phyloP scores from a whole-genome alignment of 2,888 invertebrate genomes.

The Tortricodes alternella region DNA sequence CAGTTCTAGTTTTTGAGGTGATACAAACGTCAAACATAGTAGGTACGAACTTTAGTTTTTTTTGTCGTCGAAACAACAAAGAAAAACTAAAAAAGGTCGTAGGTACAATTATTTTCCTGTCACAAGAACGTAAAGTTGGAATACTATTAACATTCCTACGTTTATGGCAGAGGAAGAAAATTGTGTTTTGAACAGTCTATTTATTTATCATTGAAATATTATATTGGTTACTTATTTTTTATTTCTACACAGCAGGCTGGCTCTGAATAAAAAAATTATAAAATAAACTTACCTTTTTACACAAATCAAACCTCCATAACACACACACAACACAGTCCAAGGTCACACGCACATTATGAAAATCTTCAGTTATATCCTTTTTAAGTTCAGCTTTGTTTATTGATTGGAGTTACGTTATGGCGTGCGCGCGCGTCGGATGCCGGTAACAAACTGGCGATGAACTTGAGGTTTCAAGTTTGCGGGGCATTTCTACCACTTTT shows the following conservation, averaged over 20 bases:
- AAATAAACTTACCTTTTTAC: conserved; percentile 15
- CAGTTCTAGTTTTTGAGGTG: background rate
- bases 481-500: conserved; percentile 4
- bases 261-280: background rate
- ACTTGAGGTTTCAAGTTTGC: conserved; percentile 47
- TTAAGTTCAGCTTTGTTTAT: background rate
- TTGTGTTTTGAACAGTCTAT: too few species aligned
- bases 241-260: too few species aligned
- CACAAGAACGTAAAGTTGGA: too few species aligned
- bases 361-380: conserved; percentile 1
- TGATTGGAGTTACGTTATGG: background rate
- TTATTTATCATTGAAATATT: too few species aligned
- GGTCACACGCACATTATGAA: conserved; percentile 30
- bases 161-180: too few species aligned
- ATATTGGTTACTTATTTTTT: too few species aligned
- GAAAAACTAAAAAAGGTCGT: too few species aligned
- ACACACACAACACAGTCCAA: conserved; percentile 27
- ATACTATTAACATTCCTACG: too few species aligned
- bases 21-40: background rate
- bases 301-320: conserved; percentile 12
- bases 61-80: too few species aligned
- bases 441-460: conserved; percentile 34
- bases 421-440: conserved; percentile 29
- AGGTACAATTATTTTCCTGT: too few species aligned
- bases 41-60: background rate